A percentile compares a stretch with the other conserved stretches of the same genome.
These are phyloP conservation scores for Hypotaenidia philippensis DNA, from an alignment of 2,797 vertebrate genomes.

Conservation along the genomic window DNA sequence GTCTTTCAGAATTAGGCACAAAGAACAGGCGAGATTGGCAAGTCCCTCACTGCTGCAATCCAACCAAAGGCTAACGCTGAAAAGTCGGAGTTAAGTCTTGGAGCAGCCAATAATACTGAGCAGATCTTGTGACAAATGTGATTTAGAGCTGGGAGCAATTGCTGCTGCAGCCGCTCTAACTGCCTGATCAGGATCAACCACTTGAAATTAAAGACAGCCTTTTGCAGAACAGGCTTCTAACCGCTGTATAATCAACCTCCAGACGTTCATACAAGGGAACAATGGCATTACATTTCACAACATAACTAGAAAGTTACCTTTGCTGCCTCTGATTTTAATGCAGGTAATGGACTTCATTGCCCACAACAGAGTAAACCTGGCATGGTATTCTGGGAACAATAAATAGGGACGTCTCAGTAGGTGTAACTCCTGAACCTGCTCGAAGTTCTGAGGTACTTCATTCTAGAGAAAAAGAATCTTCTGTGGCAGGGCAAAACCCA, in stretches of 20 bases:
- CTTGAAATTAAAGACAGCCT: conserved; percentile 37
- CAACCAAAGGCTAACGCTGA: conserved; percentile 23
- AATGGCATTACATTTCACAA: conserved; percentile 27
- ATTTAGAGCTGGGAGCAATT: conserved; percentile 15
- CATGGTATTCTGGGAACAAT: not conserved
- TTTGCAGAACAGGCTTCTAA: conserved; percentile 34
- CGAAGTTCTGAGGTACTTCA: not conserved
- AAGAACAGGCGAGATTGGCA: conserved; percentile 61
- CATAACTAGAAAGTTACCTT: conserved; percentile 51
- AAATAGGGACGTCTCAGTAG: not conserved
- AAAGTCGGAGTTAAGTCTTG: not conserved
- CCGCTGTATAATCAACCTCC: not conserved
- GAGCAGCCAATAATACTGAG: conserved; percentile 34
- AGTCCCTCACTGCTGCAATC: conserved; percentile 38
- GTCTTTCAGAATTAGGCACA: conserved; percentile 71
- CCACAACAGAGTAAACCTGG: not conserved
- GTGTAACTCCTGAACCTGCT: not conserved
- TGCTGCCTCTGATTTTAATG: conserved; percentile 10
- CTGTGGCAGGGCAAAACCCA: not conserved
- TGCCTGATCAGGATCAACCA: conserved; percentile 54
- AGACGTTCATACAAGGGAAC: conserved; percentile 27
- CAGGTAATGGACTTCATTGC: conserved; percentile 4
- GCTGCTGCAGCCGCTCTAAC: not conserved
- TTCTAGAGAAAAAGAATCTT: not conserved
- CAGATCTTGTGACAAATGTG: conserved; percentile 35